Percentiles rank a stretch among this genome's conserved stretches.
Evolutionary conservation across 2,888 invertebrate genomes (phyloP).

Genomic region (Amblyjoppa proteus): DNA sequence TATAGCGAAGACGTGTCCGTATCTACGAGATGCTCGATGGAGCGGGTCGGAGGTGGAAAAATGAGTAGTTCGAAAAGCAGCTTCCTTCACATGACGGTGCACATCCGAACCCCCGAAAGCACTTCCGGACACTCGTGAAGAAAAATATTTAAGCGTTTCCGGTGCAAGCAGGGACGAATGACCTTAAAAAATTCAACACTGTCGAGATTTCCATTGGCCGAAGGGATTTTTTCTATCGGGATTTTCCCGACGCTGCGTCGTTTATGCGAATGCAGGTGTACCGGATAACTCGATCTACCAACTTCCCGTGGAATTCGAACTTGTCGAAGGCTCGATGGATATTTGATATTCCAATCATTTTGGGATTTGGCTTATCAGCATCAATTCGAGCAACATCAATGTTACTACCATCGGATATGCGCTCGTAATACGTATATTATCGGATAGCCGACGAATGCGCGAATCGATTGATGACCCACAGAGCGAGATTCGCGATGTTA

Average conservation of each 20-base stretch:
- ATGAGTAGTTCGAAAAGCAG: constrained; percentile 11
- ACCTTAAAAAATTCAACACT: constrained; percentile 28
- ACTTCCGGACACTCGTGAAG: neutral
- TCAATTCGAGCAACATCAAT: neutral
- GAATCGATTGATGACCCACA: constrained; percentile 40
- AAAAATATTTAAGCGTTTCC: constrained; percentile 19
- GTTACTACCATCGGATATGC: constrained; percentile 8
- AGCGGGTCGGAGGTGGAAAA: constrained; percentile 43
- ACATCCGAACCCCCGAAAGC: constrained; percentile 4
- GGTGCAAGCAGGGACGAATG: neutral
- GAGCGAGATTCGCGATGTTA: constrained; percentile 51
- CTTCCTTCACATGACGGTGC: constrained; percentile 6
- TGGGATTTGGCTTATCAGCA: constrained; percentile 19
- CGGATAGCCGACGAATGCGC: constrained; percentile 12
- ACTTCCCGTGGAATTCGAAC: neutral
- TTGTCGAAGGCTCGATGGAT: neutral
- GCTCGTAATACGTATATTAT: constrained; percentile 35
- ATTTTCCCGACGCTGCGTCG: neutral
- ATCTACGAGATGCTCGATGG: constrained; percentile 37
- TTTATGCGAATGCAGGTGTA: neutral
- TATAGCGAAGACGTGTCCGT: constrained; percentile 28
- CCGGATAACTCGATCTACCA: neutral
- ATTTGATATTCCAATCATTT: constrained; percentile 27
- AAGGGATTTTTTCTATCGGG: neutral
- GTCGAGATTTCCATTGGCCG: constrained; percentile 17